Base-by-base conservation (phyloP, 2,113 vertebrate species). In the Heptranchias perlo region DNA sequence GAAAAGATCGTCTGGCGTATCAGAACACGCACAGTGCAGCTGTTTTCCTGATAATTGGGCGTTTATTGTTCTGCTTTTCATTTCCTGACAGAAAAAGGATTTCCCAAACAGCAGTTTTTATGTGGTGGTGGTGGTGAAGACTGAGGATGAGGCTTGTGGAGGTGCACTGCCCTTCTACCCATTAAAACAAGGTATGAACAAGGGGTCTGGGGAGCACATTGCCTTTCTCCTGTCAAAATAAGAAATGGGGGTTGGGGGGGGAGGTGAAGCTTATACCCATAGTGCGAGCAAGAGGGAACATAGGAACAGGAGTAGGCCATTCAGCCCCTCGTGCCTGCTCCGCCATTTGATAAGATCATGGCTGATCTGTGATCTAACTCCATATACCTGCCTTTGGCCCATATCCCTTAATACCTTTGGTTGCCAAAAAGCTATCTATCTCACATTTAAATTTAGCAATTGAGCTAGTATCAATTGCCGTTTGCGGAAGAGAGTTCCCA, bases 71-170 rank as follows among this genome's bases (percentile, higher is more conserved):
- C 73, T 67, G 58, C 21, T 23, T 86, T 16, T 28, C 28, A 49
- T 89, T 44, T 39, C 62, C 64, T 96, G 0, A 39, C 97, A 99
- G 99, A 98, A 98, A 96, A 99, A 99, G 97, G 99, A 99, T 96
- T 99, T 99, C 94, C 98, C 98, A 96, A 99, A 98, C 97, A 98
- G 99, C 97, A 99, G 99, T 96, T 99, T 99, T 97, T 99, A 99
- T 0, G 99, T 99, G 96, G 99, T 99, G 96, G 98, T 99, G 10
- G 99, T 99, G 96, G 99, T 99, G 96, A 99, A 99, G 97, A 99
- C 99, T 0, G 99, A 99, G 96, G 99, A 99, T 0, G 98, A 99
- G 97, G 99, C 97, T 0, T 99, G 99, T 0, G 99, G 99, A 0
- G 99, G 99, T 0, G 96, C 98, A 0, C 97, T 99, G 96, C 98